Conservation (phyloP, 2,113 vertebrate species). For the Halichoerus grypus region DNA sequence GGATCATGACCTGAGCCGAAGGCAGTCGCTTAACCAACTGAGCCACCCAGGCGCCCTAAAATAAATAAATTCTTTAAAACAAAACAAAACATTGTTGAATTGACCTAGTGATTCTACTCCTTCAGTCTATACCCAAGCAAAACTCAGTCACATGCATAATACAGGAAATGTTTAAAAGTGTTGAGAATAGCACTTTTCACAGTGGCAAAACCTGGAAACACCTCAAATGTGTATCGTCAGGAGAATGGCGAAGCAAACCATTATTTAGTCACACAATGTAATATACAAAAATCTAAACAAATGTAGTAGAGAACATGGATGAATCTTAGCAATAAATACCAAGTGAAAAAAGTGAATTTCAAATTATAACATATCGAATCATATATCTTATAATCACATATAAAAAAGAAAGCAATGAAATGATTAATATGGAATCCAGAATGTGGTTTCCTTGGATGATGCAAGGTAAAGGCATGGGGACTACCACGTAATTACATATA, state of each 20-base stretch:
- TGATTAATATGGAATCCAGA: not conserved
- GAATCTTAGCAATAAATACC: not conserved
- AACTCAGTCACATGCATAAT: not conserved
- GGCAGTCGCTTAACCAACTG: too few species aligned
- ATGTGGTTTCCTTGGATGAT: not conserved
- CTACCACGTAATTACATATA: not conserved
- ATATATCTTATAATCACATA: not conserved
- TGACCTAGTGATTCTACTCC: not conserved
- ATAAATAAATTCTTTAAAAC: not conserved
- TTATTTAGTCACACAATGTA: not conserved
- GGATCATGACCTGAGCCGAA: too few species aligned
- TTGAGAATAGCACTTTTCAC: not conserved
- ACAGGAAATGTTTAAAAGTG: not conserved
- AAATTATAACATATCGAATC: not conserved
- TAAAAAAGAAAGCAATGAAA: not conserved
- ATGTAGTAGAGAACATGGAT: not conserved
- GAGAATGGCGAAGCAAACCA: not conserved
- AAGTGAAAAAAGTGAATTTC: not conserved
- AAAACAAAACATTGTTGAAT: not conserved
- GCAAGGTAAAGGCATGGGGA: not conserved
- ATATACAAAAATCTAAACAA: not conserved
- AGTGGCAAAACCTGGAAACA: not conserved
- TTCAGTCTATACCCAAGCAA: not conserved
- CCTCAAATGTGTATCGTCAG: not conserved
- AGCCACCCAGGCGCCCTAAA: too few species aligned